Conservation (phyloP, 2,797 vertebrate species). For the Lycodopsis pacificus region DNA sequence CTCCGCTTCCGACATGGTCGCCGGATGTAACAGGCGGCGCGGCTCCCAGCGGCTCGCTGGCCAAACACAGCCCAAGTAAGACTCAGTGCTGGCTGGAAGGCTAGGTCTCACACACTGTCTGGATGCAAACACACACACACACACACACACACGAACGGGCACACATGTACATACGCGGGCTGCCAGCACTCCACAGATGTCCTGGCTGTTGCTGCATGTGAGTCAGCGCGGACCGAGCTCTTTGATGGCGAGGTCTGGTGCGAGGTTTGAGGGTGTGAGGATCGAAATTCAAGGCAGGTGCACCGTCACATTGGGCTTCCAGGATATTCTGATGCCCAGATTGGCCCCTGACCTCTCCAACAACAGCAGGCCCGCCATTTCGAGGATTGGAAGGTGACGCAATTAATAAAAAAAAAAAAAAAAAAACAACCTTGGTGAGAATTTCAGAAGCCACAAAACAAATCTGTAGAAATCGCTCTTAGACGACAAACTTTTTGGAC, state of each 20-base stretch:
- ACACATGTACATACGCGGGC: conserved; percentile 14
- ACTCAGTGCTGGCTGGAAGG: conserved; percentile 62
- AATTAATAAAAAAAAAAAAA: conserved; percentile 22
- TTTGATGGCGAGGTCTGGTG: conserved; percentile 72
- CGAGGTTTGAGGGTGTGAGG: conserved; percentile 55
- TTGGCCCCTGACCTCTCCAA: conserved; percentile 60
- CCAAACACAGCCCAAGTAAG: conserved; percentile 64
- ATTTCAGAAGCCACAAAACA: conserved; percentile 6
- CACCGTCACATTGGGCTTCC: conserved; percentile 60
- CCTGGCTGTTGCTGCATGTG: conserved; percentile 76
- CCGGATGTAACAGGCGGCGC: conserved; percentile 56
- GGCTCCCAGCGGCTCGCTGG: conserved; percentile 59
- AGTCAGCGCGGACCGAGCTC: conserved; percentile 70
- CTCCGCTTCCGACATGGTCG: conserved; percentile 50
- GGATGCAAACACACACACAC: conserved; percentile 36
- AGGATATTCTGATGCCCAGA: conserved; percentile 62
- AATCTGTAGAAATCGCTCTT: not conserved
- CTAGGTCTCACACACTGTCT: conserved; percentile 54
- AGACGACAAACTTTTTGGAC: conserved; percentile 34
- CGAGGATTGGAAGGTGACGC: conserved; percentile 13
- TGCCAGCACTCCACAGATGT: conserved; percentile 82
- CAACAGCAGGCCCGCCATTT: conserved; percentile 52
- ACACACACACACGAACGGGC: not conserved
- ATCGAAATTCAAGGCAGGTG: conserved; percentile 73
- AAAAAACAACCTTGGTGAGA: not conserved